Evolutionary conservation across 2,797 vertebrate species (phyloP).

Genomic region (Gobionotothen gibberifrons): DNA sequence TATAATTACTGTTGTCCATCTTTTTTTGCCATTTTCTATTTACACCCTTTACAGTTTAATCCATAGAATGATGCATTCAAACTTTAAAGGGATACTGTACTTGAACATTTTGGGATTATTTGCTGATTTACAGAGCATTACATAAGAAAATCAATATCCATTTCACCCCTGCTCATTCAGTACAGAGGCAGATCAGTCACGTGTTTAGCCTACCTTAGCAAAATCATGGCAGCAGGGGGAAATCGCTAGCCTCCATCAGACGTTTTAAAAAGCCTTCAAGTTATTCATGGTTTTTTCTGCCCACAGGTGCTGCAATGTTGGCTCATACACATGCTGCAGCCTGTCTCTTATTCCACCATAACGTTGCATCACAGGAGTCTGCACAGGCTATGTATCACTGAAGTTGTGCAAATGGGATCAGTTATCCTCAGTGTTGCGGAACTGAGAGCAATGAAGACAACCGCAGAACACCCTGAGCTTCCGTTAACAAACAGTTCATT

Average conservation of each 20-base stretch:
- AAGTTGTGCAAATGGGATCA: slow-evolving; percentile 62
- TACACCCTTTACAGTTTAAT: neutral
- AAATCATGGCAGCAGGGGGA: slow-evolving; percentile 44
- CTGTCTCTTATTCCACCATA: slow-evolving; percentile 49
- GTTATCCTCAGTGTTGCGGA: slow-evolving; percentile 51
- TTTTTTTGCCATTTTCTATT: slow-evolving; percentile 5
- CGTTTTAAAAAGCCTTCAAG: slow-evolving; percentile 24
- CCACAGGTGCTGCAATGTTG: slow-evolving; percentile 28
- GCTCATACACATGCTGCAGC: slow-evolving; percentile 51
- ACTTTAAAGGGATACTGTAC: slow-evolving; percentile 17
- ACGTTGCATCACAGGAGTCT: slow-evolving; percentile 55
- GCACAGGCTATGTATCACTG: slow-evolving; percentile 50
- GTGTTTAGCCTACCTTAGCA: slow-evolving; percentile 45
- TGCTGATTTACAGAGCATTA: slow-evolving; percentile 38
- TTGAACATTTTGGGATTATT: slow-evolving; percentile 42
- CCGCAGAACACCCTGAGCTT: slow-evolving; percentile 64
- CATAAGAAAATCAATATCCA: slow-evolving; percentile 50
- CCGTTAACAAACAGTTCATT: slow-evolving; percentile 73
- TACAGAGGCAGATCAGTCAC: slow-evolving; percentile 36
- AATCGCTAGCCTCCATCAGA: slow-evolving; percentile 28
- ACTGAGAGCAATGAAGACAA: slow-evolving; percentile 62
- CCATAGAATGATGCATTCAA: slow-evolving; percentile 8
- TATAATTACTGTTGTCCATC: neutral
- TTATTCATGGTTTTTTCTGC: slow-evolving; percentile 45
- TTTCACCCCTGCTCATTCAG: slow-evolving; percentile 51